Evolutionary conservation across 35 echinoderm and acorn worm genomes (phyloP).

Genomic region (Eucidaris tribuloides): DNA sequence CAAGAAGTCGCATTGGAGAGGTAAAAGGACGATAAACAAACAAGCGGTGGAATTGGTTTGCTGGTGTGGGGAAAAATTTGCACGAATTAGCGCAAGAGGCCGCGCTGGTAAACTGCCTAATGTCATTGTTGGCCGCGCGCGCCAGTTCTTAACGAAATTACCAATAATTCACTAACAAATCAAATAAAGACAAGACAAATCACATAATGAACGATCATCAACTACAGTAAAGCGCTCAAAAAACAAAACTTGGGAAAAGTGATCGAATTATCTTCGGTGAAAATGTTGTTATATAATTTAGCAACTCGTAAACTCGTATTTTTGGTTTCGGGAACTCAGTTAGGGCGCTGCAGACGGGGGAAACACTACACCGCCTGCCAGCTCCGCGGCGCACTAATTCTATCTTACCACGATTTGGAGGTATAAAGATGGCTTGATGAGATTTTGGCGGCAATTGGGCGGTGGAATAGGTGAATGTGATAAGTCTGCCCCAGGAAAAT

Average conservation of each 20-base stretch:
- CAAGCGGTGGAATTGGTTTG: slow-evolving; percentile 9
- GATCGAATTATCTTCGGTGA: slow-evolving; percentile 87
- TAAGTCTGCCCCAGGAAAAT: too few species aligned
- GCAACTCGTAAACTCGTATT: slow-evolving; percentile 40
- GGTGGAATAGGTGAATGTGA: neutral
- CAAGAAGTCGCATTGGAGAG: neutral
- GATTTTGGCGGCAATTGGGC: slow-evolving; percentile 18
- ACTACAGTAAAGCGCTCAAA: slow-evolving; percentile 90
- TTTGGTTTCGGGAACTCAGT: slow-evolving; percentile 27
- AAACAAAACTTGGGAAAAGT: slow-evolving; percentile 90
- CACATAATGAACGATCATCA: slow-evolving; percentile 99
- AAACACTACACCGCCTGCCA: neutral
- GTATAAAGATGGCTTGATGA: slow-evolving; percentile 5
- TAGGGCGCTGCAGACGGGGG: neutral
- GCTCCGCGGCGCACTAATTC: slow-evolving; percentile 15
- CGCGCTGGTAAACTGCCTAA: slow-evolving; percentile 44
- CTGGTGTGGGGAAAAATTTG: neutral
- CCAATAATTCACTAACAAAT: slow-evolving; percentile 88
- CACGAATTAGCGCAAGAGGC: slow-evolving; percentile 8
- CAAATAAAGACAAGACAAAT: slow-evolving; percentile 89
- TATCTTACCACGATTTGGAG: slow-evolving; percentile 5
- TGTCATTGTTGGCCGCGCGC: slow-evolving; percentile 54
- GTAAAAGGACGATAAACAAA: slow-evolving; percentile 15
- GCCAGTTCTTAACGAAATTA: slow-evolving; percentile 86
- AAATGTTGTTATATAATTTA: slow-evolving; percentile 69